These are phyloP conservation scores for Asobara japonica DNA, from an alignment of 1,140 invertebrate species.

Conservation along the genomic window DNA sequence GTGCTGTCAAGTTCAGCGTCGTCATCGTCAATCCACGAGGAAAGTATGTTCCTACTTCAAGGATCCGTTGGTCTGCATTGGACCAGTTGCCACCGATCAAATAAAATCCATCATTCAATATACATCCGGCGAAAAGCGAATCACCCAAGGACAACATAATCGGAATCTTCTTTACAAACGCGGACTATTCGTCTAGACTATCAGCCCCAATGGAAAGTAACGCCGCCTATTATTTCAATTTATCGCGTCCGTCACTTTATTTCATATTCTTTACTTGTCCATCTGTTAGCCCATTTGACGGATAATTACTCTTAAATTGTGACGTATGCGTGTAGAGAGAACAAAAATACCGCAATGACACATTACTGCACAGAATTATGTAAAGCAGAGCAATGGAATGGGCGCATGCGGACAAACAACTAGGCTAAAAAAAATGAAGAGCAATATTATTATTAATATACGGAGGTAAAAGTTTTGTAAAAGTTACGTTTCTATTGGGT, in stretches of 20 bases:
- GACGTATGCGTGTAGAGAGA: not conserved
- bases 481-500: too few relatives aligned
- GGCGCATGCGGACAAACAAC: not conserved
- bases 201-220: constrained; percentile 27
- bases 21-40: constrained; percentile 83
- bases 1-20: constrained; percentile 87
- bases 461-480: too few relatives aligned
- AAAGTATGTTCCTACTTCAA: constrained; percentile 92
- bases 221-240: constrained; percentile 19
- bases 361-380: not conserved
- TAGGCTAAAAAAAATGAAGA: constrained; percentile 10
- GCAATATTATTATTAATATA: constrained; percentile 17
- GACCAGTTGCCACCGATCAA: constrained; percentile 82
- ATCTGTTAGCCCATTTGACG: not conserved
- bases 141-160: constrained; percentile 70
- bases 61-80: constrained; percentile 88
- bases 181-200: constrained; percentile 55
- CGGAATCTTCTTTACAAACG: constrained; percentile 56
- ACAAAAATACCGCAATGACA: not conserved
- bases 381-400: constrained; percentile 13
- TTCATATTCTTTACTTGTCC: not conserved
- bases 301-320: not conserved
- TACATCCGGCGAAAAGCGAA: constrained; percentile 81
- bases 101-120: constrained; percentile 77
- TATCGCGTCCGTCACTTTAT: not conserved